Evolutionary conservation across 2,797 vertebrate genomes (phyloP), one percentile per base, ranked within the genome.

Genomic region (Falco berigora): DNA sequence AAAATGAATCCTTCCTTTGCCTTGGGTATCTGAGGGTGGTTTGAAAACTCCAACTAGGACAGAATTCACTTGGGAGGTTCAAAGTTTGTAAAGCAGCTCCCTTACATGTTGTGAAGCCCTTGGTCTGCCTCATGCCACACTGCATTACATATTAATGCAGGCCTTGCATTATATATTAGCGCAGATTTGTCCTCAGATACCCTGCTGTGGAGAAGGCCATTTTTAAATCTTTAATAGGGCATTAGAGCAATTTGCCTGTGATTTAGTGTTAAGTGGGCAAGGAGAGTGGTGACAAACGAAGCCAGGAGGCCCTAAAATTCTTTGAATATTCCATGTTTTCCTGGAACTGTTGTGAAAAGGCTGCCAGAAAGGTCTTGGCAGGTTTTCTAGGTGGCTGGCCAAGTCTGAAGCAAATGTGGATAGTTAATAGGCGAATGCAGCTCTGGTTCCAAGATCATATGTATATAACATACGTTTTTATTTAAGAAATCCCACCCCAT

Each of bases 241-340:
- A 90, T 96, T 97, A 96, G 93, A 96, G 94, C 90, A 96, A 93
- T 97, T 96, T 95, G 94, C 88, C 86, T 93, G 92, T 50, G 96
- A 92, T 94, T 93, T 58, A 49, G 62, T 88, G 96, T 92, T 91
- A 96, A 96, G 94, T 96, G 95, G 96, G 90, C 79, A 91, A 73
- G 77, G 77, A 94, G 86, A 72, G 79, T 69, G 86, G 95, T 92
- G 78, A 94, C 93, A 96, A 95, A 93, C 59, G 78, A 80, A 81
- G 94, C 84, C 2, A 63, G 86, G 95, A 96, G 90, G 84, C 93
- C 93, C 88, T 85, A 85, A 38, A 87, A 92, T 97, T 96, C 95
- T 83, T 80, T 89, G 87, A 95, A 94, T 96, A 92, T 83, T 90
- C 95, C 94, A 87, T 95, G 81, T 97, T 93, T 96, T 97, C 96